These are phyloP conservation scores for Ips typographus DNA, from an alignment of 1,140 invertebrate genomes.

Conservation along the genomic window DNA sequence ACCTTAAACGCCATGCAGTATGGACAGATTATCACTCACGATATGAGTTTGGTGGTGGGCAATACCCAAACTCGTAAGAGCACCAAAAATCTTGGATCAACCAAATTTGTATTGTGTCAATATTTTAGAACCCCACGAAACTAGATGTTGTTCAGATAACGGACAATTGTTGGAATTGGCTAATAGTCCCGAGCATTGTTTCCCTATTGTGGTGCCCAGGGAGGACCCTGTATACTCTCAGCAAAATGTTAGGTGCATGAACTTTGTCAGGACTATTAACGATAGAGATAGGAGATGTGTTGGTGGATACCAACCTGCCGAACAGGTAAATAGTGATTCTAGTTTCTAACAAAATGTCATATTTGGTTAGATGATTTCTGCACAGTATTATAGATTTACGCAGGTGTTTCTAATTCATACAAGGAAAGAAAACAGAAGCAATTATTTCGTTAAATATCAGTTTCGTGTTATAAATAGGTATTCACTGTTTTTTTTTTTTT, in stretches of 20 bases:
- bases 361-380: no score
- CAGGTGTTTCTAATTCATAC: no score
- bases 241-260: constrained; percentile 73
- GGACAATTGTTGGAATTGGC: constrained; percentile 59
- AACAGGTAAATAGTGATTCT: constrained; percentile 61
- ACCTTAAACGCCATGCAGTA: constrained; percentile 81
- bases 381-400: no score
- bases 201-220: constrained; percentile 78
- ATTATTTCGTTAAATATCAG: constrained; percentile 10
- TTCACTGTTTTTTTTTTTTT: no score
- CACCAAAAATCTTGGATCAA: not conserved
- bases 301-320: constrained; percentile 62
- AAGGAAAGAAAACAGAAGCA: no score
- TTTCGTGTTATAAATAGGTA: constrained; percentile 1
- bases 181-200: constrained; percentile 66
- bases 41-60: constrained; percentile 76
- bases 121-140: constrained; percentile 62
- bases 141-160: constrained; percentile 69
- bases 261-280: constrained; percentile 79
- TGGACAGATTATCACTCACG: constrained; percentile 86
- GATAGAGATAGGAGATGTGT: constrained; percentile 69
- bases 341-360: no score
- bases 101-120: not conserved
- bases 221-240: constrained; percentile 79
- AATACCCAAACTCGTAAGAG: constrained; percentile 71